Conservation (phyloP, 2,888 invertebrate genomes). For the Luperina nickerlii region DNA sequence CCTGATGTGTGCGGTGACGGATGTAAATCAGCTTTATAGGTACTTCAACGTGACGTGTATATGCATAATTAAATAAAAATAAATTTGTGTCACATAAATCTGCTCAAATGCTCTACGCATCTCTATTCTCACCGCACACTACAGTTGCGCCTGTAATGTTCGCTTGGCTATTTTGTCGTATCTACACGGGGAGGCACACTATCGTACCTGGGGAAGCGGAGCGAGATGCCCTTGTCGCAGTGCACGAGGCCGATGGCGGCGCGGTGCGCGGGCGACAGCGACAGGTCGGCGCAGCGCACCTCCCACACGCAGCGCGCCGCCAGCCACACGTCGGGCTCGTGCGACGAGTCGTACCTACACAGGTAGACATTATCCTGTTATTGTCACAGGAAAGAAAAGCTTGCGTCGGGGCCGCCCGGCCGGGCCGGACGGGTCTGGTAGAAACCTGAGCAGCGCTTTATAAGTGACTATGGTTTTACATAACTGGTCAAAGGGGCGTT, state of each 20-base stretch:
- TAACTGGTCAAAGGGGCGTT: neutral
- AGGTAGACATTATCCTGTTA: neutral
- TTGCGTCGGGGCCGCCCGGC: neutral
- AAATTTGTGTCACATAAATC: too few relatives aligned
- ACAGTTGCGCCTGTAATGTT: neutral
- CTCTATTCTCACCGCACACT: neutral
- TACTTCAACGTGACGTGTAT: too few relatives aligned
- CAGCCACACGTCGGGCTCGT: constrained; percentile 97
- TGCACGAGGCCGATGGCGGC: constrained; percentile 97
- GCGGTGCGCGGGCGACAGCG: constrained; percentile 97
- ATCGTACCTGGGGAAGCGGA: neutral
- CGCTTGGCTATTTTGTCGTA: too few relatives aligned
- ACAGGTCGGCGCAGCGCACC: constrained; percentile 93
- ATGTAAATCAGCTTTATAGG: too few relatives aligned
- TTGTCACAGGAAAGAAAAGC: neutral
- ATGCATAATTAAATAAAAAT: too few relatives aligned
- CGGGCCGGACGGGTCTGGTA: neutral
- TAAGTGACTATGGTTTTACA: neutral
- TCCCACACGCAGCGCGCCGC: constrained; percentile 97
- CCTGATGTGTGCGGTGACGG: too few relatives aligned
- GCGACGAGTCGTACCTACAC: constrained; percentile 91
- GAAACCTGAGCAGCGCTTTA: neutral
- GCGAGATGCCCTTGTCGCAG: constrained; percentile 95
- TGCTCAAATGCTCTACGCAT: too few relatives aligned
- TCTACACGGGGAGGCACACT: too few relatives aligned